phyloP scores from a whole-genome alignment of 2,113 vertebrate genomes.

The Murina feae region DNA sequence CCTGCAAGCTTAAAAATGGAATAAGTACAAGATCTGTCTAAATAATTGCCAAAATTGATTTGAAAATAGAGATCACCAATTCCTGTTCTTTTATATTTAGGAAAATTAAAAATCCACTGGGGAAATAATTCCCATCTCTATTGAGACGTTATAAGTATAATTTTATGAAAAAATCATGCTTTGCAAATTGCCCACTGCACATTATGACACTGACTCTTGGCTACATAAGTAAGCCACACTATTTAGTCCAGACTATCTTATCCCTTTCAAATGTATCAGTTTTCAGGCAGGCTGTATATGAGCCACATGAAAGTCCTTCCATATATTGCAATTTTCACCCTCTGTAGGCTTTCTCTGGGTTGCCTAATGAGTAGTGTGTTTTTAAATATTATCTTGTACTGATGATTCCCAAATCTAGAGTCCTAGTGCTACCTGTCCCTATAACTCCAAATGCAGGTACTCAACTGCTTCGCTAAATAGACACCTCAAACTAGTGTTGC shows the following conservation, averaged over 20 bases:
- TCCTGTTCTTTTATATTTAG: neutral
- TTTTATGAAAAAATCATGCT: neutral
- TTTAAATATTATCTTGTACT: neutral
- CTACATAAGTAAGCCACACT: neutral
- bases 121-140: neutral
- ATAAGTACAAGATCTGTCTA: neutral
- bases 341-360: neutral
- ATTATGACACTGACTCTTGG: neutral
- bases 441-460: neutral
- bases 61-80: neutral
- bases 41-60: constrained; percentile 11
- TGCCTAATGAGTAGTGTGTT: neutral
- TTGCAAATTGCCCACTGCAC: neutral
- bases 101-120: neutral
- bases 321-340: neutral
- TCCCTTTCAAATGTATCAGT: neutral
- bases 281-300: neutral
- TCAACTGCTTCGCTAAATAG: neutral
- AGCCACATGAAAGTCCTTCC: neutral
- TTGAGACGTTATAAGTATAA: neutral
- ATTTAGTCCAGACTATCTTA: neutral
- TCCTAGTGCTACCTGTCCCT: neutral
- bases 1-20: neutral
- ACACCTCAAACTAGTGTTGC: neutral
- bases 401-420: neutral